Conservation (phyloP, 1,140 invertebrate species). For the Metaphire vulgaris region DNA sequence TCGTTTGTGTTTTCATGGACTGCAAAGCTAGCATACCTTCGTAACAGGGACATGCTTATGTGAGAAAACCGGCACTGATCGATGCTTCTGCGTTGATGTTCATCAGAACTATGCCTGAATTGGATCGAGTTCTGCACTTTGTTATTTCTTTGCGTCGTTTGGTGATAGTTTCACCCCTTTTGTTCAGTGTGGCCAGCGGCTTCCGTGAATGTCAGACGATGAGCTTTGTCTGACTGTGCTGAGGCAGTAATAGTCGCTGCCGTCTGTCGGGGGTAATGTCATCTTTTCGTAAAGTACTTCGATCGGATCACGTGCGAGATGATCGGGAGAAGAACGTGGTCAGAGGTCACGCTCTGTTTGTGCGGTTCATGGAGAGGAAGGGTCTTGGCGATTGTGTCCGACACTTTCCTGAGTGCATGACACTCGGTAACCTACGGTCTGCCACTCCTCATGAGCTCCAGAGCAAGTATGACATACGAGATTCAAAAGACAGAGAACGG, state of each 20-base stretch:
- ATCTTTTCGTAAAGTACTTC: not conserved
- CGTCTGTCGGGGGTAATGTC: not conserved
- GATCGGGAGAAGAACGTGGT: conserved; percentile 26
- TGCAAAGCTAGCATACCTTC: too few species aligned
- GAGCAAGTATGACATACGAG: conserved; percentile 23
- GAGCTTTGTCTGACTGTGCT: not conserved
- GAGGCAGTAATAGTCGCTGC: not conserved
- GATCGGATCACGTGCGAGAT: conserved; percentile 4
- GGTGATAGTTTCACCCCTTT: too few species aligned
- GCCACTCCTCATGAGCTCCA: conserved; percentile 17
- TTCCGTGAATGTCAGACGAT: not conserved
- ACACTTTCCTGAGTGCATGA: conserved; percentile 44
- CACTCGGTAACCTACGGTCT: conserved; percentile 41
- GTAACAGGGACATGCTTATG: too few species aligned
- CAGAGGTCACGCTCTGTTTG: conserved; percentile 34
- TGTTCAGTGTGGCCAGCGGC: too few species aligned
- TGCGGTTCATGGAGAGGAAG: conserved; percentile 41
- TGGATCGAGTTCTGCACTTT: too few species aligned
- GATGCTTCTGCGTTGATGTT: too few species aligned
- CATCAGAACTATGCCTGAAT: too few species aligned
- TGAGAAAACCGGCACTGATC: too few species aligned
- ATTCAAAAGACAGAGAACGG: conserved; percentile 21
- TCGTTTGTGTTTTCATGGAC: too few species aligned
- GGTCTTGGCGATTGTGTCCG: conserved; percentile 39
- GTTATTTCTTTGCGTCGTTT: too few species aligned